A percentile compares a stretch with the other conserved stretches of the same genome.
Evolutionary conservation across 2,113 vertebrate species (phyloP).

Genomic region (Nymphicus hollandicus): DNA sequence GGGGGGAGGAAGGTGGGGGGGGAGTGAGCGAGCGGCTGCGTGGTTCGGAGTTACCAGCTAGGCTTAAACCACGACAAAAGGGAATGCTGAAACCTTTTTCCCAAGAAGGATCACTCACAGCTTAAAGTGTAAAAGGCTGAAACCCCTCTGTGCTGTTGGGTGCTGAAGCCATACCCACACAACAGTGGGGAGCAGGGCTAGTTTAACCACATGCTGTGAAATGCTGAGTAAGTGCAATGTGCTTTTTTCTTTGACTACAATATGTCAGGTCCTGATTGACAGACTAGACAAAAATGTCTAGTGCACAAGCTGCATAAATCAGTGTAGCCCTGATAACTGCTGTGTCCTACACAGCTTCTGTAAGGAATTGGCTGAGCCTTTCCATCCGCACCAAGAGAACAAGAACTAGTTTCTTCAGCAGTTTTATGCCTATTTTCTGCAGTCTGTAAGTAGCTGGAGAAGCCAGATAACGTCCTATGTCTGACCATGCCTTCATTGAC

Average conservation of each 20-base stretch:
- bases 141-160: neutral
- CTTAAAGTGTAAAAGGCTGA: neutral
- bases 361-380: neutral
- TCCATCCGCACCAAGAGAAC: neutral
- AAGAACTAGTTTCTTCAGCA: neutral
- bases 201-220: neutral
- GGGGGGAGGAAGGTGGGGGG: too few relatives aligned
- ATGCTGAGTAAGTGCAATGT: neutral
- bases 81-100: neutral
- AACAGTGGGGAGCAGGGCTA: neutral
- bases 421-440: neutral
- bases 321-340: neutral
- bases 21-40: too few relatives aligned
- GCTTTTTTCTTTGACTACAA: neutral
- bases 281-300: constrained; percentile 17
- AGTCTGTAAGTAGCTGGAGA: neutral
- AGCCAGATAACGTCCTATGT: neutral
- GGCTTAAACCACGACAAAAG: neutral
- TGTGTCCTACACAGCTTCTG: neutral
- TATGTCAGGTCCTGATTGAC: neutral
- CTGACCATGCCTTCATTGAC: neutral
- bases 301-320: neutral
- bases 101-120: neutral
- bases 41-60: too few relatives aligned
- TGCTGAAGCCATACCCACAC: neutral